These are phyloP conservation scores for Ectropis crepuscularia DNA, from an alignment of 2,888 invertebrate species.

Conservation along the genomic window DNA sequence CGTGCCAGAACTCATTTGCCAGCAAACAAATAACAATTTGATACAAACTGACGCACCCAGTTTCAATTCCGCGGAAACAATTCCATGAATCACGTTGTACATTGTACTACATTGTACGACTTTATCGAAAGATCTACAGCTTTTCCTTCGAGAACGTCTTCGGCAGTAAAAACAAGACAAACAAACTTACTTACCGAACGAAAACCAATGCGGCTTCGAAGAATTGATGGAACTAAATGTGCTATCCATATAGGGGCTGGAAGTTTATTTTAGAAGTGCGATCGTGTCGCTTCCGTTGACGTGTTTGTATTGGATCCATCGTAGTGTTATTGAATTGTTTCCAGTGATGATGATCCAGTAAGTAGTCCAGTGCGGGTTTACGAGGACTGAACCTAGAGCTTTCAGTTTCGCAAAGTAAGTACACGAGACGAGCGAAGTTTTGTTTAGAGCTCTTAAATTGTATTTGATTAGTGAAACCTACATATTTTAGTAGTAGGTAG, in stretches of 20 bases:
- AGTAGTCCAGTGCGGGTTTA: slow-evolving; percentile 4
- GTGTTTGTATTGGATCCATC: not conserved
- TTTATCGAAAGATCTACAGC: slow-evolving; percentile 17
- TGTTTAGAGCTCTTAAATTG: no score
- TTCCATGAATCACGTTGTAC: slow-evolving; percentile 18
- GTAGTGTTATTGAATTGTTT: slow-evolving; percentile 11
- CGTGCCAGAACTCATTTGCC: not conserved
- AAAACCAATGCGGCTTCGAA: not conserved
- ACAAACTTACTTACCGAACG: slow-evolving; percentile 4
- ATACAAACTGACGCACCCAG: slow-evolving; percentile 12
- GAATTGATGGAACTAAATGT: not conserved
- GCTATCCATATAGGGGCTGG: not conserved
- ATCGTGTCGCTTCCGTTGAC: not conserved
- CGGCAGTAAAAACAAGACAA: slow-evolving; percentile 21
- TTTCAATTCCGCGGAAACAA: slow-evolving; percentile 20
- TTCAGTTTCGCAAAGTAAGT: not conserved
- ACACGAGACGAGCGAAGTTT: no score
- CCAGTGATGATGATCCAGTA: slow-evolving; percentile 13
- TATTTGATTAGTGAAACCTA: no score
- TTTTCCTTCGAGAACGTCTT: slow-evolving; percentile 9
- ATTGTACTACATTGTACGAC: slow-evolving; percentile 11
- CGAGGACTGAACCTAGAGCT: not conserved
- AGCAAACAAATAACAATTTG: slow-evolving; percentile 6
- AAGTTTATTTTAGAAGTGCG: not conserved
- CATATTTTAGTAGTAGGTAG: no score